phyloP scores from a whole-genome alignment of 2,888 invertebrate species.

The Rhagonycha fulva region DNA sequence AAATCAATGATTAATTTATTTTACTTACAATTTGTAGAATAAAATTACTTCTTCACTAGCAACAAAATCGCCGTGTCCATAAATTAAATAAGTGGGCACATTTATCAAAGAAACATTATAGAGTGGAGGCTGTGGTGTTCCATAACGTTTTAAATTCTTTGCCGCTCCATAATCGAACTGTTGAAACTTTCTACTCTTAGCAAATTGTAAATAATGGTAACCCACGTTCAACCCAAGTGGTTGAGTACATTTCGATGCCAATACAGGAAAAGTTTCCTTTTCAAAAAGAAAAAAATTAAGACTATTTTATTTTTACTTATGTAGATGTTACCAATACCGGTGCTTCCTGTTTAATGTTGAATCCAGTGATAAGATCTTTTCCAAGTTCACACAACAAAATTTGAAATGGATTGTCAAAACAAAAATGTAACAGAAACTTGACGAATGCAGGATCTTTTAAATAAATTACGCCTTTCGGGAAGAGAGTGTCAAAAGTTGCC shows the following conservation, averaged over 20 bases:
- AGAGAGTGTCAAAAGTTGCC: background rate
- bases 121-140: conserved; percentile 58
- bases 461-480: background rate
- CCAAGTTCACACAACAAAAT: conserved; percentile 24
- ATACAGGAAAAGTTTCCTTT: conserved; percentile 49
- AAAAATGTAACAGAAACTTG: background rate
- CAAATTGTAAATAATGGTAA: conserved; percentile 44
- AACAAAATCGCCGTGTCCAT: conserved; percentile 67
- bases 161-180: conserved; percentile 62
- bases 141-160: conserved; percentile 57
- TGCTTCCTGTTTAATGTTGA: conserved; percentile 27
- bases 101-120: conserved; percentile 64
- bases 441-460: background rate
- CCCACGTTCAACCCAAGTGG: conserved; percentile 48
- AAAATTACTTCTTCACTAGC: conserved; percentile 60
- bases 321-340: conserved; percentile 16
- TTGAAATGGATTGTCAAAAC: conserved; percentile 25
- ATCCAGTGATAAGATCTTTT: conserved; percentile 15
- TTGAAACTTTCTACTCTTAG: conserved; percentile 54
- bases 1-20: conserved; percentile 29
- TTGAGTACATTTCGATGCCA: conserved; percentile 48
- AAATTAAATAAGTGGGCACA: conserved; percentile 64
- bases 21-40: background rate
- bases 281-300: conserved; percentile 12
- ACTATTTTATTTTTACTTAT: background rate